Conservation (phyloP, 1,140 invertebrate genomes). For the Dufourea novaeangliae region DNA sequence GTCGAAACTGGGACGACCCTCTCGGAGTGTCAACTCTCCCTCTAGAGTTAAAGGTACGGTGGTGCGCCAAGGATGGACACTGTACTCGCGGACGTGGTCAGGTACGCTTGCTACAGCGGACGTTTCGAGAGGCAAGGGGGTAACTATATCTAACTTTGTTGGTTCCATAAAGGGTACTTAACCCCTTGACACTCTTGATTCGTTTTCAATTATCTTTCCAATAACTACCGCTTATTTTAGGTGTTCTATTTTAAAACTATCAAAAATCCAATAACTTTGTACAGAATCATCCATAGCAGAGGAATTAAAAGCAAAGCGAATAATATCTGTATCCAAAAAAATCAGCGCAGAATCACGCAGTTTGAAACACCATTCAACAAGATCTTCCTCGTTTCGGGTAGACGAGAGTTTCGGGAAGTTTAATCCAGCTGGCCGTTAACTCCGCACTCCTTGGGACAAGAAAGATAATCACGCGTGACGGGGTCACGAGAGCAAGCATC, state of each 20-base stretch:
- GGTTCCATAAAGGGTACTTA: not conserved
- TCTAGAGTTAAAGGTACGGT: constrained; percentile 1
- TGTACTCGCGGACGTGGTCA: not conserved
- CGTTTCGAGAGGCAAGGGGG: not conserved
- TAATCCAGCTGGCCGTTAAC: constrained; percentile 3
- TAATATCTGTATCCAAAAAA: too few relatives aligned
- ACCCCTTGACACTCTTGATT: too few relatives aligned
- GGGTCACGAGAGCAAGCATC: not conserved
- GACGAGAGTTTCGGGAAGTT: not conserved
- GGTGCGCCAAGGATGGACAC: not conserved
- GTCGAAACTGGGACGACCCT: constrained; percentile 57
- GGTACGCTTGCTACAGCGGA: not conserved
- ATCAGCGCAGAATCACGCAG: too few relatives aligned
- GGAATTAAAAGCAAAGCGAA: too few relatives aligned
- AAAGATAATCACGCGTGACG: not conserved
- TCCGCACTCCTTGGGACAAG: not conserved
- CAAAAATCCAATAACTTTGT: too few relatives aligned
- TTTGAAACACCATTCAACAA: too few relatives aligned
- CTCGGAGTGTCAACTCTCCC: constrained; percentile 30
- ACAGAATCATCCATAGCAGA: too few relatives aligned
- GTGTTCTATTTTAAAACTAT: too few relatives aligned
- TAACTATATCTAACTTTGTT: not conserved
- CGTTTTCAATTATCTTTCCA: too few relatives aligned
- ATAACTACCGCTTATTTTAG: too few relatives aligned
- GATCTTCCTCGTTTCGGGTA: not conserved